A percentile compares a stretch with the other conserved stretches of the same genome.
phyloP scores from a whole-genome alignment of 2,888 invertebrate genomes.

The Leuctra nigra region DNA sequence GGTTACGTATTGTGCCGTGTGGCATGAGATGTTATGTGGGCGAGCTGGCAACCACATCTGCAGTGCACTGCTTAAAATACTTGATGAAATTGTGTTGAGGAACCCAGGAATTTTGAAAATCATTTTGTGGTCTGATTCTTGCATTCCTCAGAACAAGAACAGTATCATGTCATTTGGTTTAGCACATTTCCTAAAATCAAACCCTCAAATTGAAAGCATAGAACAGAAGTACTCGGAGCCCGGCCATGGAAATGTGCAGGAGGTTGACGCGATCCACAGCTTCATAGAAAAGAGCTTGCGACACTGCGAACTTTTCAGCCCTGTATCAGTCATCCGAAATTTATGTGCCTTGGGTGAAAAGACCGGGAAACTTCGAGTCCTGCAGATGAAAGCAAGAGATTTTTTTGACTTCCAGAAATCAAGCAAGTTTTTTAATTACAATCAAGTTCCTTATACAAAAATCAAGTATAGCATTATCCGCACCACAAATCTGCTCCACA shows the following conservation, averaged over 20 bases:
- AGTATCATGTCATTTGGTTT: neutral
- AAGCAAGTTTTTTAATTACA: neutral
- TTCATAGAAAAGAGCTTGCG: neutral
- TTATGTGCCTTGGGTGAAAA: neutral
- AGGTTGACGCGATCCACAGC: constrained; percentile 6
- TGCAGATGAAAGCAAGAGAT: neutral
- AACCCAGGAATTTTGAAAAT: neutral
- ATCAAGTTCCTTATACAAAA: neutral
- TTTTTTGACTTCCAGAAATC: constrained; percentile 46
- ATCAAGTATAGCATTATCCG: too few species aligned
- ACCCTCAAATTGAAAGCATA: too few species aligned
- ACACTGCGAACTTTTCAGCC: neutral
- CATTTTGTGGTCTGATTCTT: constrained; percentile 13
- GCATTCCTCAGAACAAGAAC: constrained; percentile 10
- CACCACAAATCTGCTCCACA: neutral
- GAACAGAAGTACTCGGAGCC: constrained; percentile 4
- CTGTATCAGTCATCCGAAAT: neutral
- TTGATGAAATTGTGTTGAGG: neutral
- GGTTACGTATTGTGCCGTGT: neutral
- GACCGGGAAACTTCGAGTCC: neutral
- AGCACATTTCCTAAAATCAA: too few species aligned
- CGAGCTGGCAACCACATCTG: constrained; percentile 4
- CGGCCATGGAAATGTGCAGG: constrained; percentile 7
- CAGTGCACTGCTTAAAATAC: neutral
- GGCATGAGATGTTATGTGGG: neutral